phyloP scores from a whole-genome alignment of 2,797 vertebrate genomes.

The Ctenopoma kingsleyae region DNA sequence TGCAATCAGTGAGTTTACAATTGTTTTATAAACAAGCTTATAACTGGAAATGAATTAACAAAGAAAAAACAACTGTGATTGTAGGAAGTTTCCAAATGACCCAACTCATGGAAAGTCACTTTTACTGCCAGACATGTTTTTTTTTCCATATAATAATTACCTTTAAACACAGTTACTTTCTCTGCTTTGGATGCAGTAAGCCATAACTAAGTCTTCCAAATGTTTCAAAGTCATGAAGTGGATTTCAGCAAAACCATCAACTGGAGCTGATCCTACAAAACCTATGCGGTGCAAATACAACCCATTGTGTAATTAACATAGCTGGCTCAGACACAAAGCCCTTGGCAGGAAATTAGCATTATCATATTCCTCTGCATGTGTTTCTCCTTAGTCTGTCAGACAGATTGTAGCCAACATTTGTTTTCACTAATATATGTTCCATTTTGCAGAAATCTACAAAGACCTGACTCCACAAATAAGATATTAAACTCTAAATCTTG shows the following conservation, averaged over 20 bases:
- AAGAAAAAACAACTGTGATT: slow-evolving; percentile 1
- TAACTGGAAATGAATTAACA: slow-evolving; percentile 3
- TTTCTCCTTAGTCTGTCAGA: slow-evolving; percentile 67
- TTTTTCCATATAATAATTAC: slow-evolving; percentile 38
- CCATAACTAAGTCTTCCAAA: slow-evolving; percentile 40
- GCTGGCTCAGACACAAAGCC: slow-evolving; percentile 65
- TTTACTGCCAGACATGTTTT: slow-evolving; percentile 28
- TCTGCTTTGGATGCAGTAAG: slow-evolving; percentile 35
- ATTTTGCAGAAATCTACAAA: slow-evolving; percentile 39
- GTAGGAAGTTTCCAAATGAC: slow-evolving; percentile 31
- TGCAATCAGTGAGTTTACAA: not conserved
- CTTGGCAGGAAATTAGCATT: slow-evolving; percentile 76
- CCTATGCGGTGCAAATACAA: slow-evolving; percentile 45
- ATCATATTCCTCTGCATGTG: slow-evolving; percentile 76
- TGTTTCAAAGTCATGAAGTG: slow-evolving; percentile 42
- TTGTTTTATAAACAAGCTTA: slow-evolving; percentile 18
- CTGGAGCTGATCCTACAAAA: slow-evolving; percentile 53
- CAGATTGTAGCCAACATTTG: slow-evolving; percentile 47
- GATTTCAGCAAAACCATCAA: slow-evolving; percentile 62
- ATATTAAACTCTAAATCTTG: slow-evolving; percentile 11
- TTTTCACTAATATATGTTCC: slow-evolving; percentile 53
- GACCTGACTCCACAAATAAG: slow-evolving; percentile 31
- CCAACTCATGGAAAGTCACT: slow-evolving; percentile 36
- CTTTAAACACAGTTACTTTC: slow-evolving; percentile 34
- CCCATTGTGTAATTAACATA: slow-evolving; percentile 72